Evolutionary conservation across 92 coral and sea anemone species (phyloP), one percentile per base, ranked within the genome.

Genomic region (Montipora capitata): DNA sequence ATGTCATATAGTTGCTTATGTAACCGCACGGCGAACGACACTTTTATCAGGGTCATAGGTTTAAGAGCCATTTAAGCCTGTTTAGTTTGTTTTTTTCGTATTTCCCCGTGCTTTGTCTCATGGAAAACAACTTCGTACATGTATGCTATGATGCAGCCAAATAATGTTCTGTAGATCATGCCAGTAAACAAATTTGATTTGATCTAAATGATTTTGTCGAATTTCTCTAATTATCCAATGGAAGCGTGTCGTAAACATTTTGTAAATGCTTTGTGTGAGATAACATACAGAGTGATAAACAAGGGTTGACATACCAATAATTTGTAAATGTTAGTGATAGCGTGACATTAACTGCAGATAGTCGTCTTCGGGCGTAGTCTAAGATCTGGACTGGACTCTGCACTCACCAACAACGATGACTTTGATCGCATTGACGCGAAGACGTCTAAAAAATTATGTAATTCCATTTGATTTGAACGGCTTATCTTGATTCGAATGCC

Each of bases 161-260:
- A 27, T 27, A 27, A 27, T 7, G 11, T 16, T 8, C 38, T 8
- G 9, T 45, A 63, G 20, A 63, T 17, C 68, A 20, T 17, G 7
- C 68, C 5, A 17, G 40, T 63, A 18, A 2, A 20, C 68, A 63
- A 63, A 0, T 67, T 35, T 12, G 72, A 12, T 10, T 67, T 38
- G 10, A 10, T 54, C 14, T 38, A 39, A 67, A 67, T 10, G 40
- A 11, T 10, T 38, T 38, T 35, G 15, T 18, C 68, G 17, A 6
- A 20, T 4, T 63, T 63, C 2, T 4, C 10, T 11, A 16, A 16
- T 6, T 63, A 11, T 17, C 2, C n/a, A 12, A 11, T 20, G 51
- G 35, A 13, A 11, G 56, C 57, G 76, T 69, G 42, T 68, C 56
- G 13, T 69, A 17, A 39, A 81, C 54, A 81, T 68, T 81, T 81